Base-by-base conservation (phyloP, 1,140 invertebrate species). In the Nomia melanderi region DNA sequence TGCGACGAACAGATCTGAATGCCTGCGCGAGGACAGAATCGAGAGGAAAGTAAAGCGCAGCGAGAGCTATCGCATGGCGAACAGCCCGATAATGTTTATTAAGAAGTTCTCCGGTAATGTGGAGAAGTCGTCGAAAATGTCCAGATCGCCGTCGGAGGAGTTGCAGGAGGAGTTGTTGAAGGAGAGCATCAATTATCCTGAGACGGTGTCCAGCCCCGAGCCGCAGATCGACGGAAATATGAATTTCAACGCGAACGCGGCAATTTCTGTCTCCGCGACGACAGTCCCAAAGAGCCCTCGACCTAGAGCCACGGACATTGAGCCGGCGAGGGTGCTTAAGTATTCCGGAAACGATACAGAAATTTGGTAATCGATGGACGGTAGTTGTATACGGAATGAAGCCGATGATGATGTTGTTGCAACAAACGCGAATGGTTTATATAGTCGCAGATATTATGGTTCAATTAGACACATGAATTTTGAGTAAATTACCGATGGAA, bases 31-130 rank as follows among this genome's bases (percentile, higher is more conserved):
- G 9, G 60, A 56, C 6, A 71, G 59, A 3, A 8, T 41, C 1
- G 82, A 82, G 27, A 92, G 90, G 41, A 94, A 94, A 89, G 92
- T 97, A 33, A 96, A 96, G 91, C 94, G 96, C 57, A 97, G 96
- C 88, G 96, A 97, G 88, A 97, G 96, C 91, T 97, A 97, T 88
- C 94, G 96, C 77, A 94, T 97, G 89, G 97, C 97, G 1, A 97
- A 97, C 91, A 95, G 94, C 57, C 94, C 94, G 2, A 93, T 95
- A 74, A 93, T 94, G 91, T 94, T 94, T 8, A 91, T 93, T 41
- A 91, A 90, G 66, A 92, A 91, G 44, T 87, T 92, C 39, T 90
- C 89, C 1, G 80, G 75, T 0, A 83, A 82, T 20, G 47, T 80
- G 1, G 89, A 90, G 11, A 92, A 88, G 59, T 82, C 89, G 25